Base-by-base conservation (phyloP, 2,888 invertebrate species). In the Leptothorax acervorum region DNA sequence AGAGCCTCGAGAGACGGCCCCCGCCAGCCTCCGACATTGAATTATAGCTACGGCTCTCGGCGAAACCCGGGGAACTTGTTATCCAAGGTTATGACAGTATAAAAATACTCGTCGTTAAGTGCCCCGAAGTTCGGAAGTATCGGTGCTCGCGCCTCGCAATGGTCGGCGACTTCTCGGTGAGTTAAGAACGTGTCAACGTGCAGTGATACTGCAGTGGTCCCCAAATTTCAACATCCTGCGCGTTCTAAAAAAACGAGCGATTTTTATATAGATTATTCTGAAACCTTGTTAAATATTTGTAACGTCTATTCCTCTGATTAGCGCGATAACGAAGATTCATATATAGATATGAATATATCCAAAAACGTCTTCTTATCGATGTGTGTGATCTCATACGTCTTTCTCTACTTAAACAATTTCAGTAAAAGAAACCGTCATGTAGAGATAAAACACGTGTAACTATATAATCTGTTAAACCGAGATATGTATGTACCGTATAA, bases 1-100 rank as follows among this genome's bases (percentile, higher is more conserved):
- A 93, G 89, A 91, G 94, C 91, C 92, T 91, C 92, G 82, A 66
- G 93, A 92, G 94, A 91, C 84, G 87, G 88, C 89, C 90, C 84
- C 84, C 74, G 84, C 88, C 89, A 85, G 88, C 90, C 89, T 87
- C 90, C 90, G 93, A 92, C 93, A 92, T 93, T 94, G 93, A 94
- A 94, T 94, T 93, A 94, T 93, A 91, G 90, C 88, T 86, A 84
- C 75, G 84, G 86, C 75, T 85, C 82, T 48, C 81, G 87, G 89
- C 86, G 86, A 89, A 92, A 92, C 90, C 89, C 23, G 23, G 86
- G 85, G 88, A 92, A 93, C 92, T 92, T 92, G 93, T 93, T 93
- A 93, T 90, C 92, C 89, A 86, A 90, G 91, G 90, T 92, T 92
- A 91, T 90, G 91, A 91, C 90, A 90, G 88, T 87, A 90, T 91